These are phyloP conservation scores for Paracentrotus lividus DNA, from an alignment of 53 echinoderm and acorn worm species.

Conservation along the genomic window DNA sequence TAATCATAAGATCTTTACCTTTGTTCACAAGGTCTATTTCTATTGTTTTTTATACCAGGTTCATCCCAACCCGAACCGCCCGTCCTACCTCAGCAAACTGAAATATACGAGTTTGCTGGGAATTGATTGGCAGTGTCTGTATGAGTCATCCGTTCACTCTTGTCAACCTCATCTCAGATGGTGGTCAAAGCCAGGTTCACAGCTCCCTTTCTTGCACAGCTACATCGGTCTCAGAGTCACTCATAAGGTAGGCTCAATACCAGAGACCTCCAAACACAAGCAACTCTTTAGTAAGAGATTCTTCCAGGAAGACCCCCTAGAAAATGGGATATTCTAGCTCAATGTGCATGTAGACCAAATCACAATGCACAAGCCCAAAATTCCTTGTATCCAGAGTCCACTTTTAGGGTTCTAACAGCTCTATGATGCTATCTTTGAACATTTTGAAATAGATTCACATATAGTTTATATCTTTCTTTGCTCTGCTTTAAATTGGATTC, in stretches of 20 bases:
- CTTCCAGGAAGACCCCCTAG: too few relatives aligned
- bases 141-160: slow-evolving; percentile 79
- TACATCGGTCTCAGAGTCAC: slow-evolving; percentile 96
- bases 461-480: too few relatives aligned
- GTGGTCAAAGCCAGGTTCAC: slow-evolving; percentile 89
- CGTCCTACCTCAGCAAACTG: slow-evolving; percentile 85
- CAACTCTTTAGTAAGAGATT: too few relatives aligned
- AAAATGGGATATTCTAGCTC: too few relatives aligned
- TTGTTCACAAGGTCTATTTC: slow-evolving; percentile 84
- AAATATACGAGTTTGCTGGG: slow-evolving; percentile 98
- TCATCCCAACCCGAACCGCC: slow-evolving; percentile 95
- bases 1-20: too few relatives aligned
- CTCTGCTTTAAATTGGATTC: too few relatives aligned
- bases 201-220: slow-evolving; percentile 92
- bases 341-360: too few relatives aligned
- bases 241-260: slow-evolving; percentile 78
- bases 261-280: too few relatives aligned
- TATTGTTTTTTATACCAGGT: slow-evolving; percentile 72
- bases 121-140: slow-evolving; percentile 98
- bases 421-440: not conserved
- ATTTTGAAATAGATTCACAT: not conserved
- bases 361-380: too few relatives aligned
- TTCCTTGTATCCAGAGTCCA: too few relatives aligned
- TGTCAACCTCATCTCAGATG: slow-evolving; percentile 65
- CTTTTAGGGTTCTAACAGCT: too few relatives aligned